Evolutionary conservation across 35 echinoderm and acorn worm genomes (phyloP).

Genomic region (Apostichopus californicus): DNA sequence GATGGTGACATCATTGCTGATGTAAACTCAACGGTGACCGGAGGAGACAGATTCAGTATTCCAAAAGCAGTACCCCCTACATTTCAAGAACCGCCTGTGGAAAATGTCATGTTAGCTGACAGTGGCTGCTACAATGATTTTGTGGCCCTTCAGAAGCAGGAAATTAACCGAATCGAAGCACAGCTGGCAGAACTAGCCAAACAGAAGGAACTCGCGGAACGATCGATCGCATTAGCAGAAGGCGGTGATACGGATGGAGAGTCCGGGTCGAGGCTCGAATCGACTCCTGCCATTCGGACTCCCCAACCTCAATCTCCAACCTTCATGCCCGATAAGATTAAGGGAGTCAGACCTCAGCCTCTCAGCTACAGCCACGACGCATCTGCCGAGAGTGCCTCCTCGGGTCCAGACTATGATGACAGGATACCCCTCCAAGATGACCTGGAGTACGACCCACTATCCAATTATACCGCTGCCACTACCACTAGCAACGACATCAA

Average conservation of each 20-base stretch:
- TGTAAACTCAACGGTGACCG: not conserved
- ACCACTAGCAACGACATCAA: not conserved
- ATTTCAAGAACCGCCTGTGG: not conserved
- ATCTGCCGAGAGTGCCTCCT: not conserved
- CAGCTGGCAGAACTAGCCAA: constrained; percentile 33
- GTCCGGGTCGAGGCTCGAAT: not conserved
- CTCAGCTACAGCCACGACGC: not conserved
- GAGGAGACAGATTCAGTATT: not conserved
- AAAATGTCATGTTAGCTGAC: not conserved
- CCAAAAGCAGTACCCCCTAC: not conserved
- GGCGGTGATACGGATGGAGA: not conserved
- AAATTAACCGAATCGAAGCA: constrained; percentile 41
- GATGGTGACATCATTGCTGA: not conserved
- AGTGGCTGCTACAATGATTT: constrained; percentile 7
- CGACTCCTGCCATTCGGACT: not conserved
- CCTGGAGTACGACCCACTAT: constrained; percentile 24
- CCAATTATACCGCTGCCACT: constrained; percentile 1
- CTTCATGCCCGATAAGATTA: not conserved
- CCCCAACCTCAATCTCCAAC: not conserved
- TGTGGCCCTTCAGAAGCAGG: constrained; percentile 47
- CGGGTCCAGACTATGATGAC: not conserved
- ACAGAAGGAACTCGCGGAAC: constrained; percentile 21
- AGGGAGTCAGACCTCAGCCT: not conserved
- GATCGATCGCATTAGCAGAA: not conserved
- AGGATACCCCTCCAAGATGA: not conserved